Percentiles rank a stretch among this genome's conserved stretches.
Conservation (phyloP, 2,113 vertebrate species). For the Oostethus manadensis region DNA sequence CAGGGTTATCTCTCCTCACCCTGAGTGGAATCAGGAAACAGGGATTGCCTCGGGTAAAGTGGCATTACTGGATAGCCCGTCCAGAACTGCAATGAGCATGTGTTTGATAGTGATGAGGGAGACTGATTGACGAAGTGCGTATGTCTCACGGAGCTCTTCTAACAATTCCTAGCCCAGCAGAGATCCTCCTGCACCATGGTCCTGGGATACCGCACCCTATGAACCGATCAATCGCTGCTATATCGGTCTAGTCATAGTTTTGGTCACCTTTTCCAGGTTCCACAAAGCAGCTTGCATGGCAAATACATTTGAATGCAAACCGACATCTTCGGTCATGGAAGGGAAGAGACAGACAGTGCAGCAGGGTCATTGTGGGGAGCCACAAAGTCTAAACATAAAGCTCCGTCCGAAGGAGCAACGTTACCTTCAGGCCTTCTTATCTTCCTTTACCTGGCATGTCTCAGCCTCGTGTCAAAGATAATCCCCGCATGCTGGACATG, state of each 20-base stretch:
- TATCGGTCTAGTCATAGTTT: slow-evolving; percentile 34
- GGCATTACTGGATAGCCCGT: slow-evolving; percentile 50
- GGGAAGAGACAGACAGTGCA: slow-evolving; percentile 12
- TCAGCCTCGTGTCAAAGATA: slow-evolving; percentile 47
- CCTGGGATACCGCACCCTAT: slow-evolving; percentile 33
- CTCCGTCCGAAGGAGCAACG: slow-evolving; percentile 7
- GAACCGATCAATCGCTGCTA: slow-evolving; percentile 36
- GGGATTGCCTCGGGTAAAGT: slow-evolving; percentile 61
- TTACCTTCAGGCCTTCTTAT: slow-evolving; percentile 44
- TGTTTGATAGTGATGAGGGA: slow-evolving; percentile 12
- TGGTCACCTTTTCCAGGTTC: slow-evolving; percentile 40
- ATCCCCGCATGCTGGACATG: slow-evolving; percentile 38
- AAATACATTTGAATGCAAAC: slow-evolving; percentile 37
- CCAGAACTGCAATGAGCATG: slow-evolving; percentile 52
- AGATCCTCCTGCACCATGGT: slow-evolving; percentile 20
- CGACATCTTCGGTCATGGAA: slow-evolving; percentile 12
- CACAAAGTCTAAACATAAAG: slow-evolving; percentile 26
- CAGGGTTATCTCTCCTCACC: slow-evolving; percentile 64
- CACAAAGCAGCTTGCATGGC: slow-evolving; percentile 30
- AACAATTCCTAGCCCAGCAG: slow-evolving; percentile 21
- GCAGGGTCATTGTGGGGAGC: slow-evolving; percentile 15
- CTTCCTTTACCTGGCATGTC: slow-evolving; percentile 35
- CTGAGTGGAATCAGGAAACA: slow-evolving; percentile 65
- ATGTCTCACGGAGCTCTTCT: slow-evolving; percentile 24
- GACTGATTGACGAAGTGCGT: slow-evolving; percentile 7